These are phyloP conservation scores for Pemphredon lugubris DNA, from an alignment of 2,888 invertebrate species.

Conservation along the genomic window DNA sequence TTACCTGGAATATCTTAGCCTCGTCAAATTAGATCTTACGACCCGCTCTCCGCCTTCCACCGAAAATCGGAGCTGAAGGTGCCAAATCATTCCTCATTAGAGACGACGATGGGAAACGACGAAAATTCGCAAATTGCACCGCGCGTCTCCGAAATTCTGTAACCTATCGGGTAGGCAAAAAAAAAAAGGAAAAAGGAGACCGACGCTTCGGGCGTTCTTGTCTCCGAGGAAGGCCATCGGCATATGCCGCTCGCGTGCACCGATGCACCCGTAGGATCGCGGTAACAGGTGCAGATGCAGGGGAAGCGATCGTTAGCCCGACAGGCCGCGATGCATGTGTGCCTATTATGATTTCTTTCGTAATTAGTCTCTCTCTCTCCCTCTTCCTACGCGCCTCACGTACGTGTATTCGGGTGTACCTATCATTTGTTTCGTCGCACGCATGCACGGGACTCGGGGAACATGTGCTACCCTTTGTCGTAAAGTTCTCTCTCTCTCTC, in stretches of 20 bases:
- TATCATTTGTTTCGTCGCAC: constrained; percentile 70
- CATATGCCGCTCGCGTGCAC: constrained; percentile 79
- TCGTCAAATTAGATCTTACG: too few relatives aligned
- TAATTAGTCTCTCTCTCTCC: constrained; percentile 67
- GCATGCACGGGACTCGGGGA: constrained; percentile 45
- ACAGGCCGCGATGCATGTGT: constrained; percentile 70
- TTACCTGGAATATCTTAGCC: too few relatives aligned
- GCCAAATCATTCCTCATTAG: too few relatives aligned
- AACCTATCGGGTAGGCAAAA: not conserved
- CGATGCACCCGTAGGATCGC: constrained; percentile 66
- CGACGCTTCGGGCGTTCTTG: constrained; percentile 63
- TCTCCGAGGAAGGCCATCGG: constrained; percentile 70
- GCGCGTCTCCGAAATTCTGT: constrained; percentile 4
- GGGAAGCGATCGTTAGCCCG: constrained; percentile 78
- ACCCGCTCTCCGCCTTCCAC: too few relatives aligned
- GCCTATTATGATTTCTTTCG: constrained; percentile 76
- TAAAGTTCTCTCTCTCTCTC: too few relatives aligned
- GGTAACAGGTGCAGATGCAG: constrained; percentile 77
- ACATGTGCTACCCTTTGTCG: constrained; percentile 52
- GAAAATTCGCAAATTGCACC: too few relatives aligned
- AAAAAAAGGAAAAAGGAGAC: constrained; percentile 1
- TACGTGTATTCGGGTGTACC: constrained; percentile 56
- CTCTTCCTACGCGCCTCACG: constrained; percentile 18
- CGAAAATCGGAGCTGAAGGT: too few relatives aligned
- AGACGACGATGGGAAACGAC: too few relatives aligned